These are phyloP conservation scores for Tiliacea citrago DNA, from an alignment of 2,888 invertebrate genomes.

Conservation along the genomic window DNA sequence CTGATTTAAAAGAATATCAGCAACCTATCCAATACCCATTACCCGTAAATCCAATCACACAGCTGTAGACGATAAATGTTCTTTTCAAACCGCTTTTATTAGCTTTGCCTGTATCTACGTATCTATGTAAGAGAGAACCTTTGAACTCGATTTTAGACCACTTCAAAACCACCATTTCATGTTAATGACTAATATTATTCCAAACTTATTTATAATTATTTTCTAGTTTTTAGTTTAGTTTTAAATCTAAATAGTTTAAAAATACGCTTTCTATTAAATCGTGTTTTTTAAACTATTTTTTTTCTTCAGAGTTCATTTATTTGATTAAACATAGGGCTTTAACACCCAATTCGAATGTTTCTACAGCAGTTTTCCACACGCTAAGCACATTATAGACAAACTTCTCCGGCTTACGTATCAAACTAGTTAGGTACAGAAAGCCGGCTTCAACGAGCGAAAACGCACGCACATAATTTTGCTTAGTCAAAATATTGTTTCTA, in stretches of 20 bases:
- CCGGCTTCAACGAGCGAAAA: not conserved
- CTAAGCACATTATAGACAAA: constrained; percentile 29
- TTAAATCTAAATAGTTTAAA: no score
- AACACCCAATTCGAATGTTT: constrained; percentile 37
- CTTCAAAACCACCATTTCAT: no score
- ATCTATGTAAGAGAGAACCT: no score
- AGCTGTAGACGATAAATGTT: constrained; percentile 15
- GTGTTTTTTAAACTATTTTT: not conserved
- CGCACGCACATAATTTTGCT: not conserved
- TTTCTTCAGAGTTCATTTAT: constrained; percentile 37
- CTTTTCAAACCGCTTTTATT: not conserved
- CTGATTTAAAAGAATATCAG: not conserved
- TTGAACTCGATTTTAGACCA: no score
- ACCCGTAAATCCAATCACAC: constrained; percentile 19
- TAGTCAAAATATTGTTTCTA: not conserved
- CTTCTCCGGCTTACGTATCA: not conserved
- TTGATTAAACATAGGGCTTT: constrained; percentile 33
- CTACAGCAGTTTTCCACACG: constrained; percentile 31
- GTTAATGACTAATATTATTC: no score
- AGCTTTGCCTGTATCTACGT: no score
- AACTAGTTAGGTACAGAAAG: constrained; percentile 8
- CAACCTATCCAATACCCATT: not conserved
- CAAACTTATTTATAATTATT: no score
- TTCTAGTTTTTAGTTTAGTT: no score
- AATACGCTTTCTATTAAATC: no score